Percentiles rank a stretch among this genome's conserved stretches.
These are phyloP conservation scores for Heliothis peltigera DNA, from an alignment of 2,888 invertebrate genomes.

Conservation along the genomic window DNA sequence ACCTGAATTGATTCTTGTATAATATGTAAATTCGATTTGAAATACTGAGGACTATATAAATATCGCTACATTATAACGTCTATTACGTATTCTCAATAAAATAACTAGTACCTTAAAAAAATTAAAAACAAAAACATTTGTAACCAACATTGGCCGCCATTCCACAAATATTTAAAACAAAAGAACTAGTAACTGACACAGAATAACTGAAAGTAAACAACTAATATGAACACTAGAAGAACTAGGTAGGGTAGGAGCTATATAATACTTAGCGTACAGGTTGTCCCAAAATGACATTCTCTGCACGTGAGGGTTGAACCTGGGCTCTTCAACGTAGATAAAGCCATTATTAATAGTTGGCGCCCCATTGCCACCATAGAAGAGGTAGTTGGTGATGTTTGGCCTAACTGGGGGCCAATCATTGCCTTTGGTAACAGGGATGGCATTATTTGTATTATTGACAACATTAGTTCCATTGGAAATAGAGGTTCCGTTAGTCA, in stretches of 20 bases:
- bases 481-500: not conserved
- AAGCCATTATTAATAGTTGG: slow-evolving; percentile 27
- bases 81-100: not conserved
- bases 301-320: slow-evolving; percentile 69
- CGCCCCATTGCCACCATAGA: slow-evolving; percentile 64
- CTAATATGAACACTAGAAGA: slow-evolving; percentile 58
- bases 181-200: slow-evolving; percentile 61
- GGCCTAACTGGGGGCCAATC: slow-evolving; percentile 63
- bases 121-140: slow-evolving; percentile 2
- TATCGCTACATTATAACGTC: not conserved
- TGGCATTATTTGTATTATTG: not conserved
- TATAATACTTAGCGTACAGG: slow-evolving; percentile 68
- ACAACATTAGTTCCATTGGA: not conserved
- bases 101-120: not conserved
- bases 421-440: slow-evolving; percentile 13
- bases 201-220: slow-evolving; percentile 56
- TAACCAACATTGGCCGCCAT: not conserved
- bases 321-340: slow-evolving; percentile 55
- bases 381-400: slow-evolving; percentile 61
- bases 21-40: no score
- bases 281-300: slow-evolving; percentile 72
- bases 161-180: slow-evolving; percentile 54
- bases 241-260: slow-evolving; percentile 63
- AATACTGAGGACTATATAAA: not conserved
- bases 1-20: no score